Conservation (phyloP, 2,113 vertebrate genomes). For the Aptenodytes patagonicus region DNA sequence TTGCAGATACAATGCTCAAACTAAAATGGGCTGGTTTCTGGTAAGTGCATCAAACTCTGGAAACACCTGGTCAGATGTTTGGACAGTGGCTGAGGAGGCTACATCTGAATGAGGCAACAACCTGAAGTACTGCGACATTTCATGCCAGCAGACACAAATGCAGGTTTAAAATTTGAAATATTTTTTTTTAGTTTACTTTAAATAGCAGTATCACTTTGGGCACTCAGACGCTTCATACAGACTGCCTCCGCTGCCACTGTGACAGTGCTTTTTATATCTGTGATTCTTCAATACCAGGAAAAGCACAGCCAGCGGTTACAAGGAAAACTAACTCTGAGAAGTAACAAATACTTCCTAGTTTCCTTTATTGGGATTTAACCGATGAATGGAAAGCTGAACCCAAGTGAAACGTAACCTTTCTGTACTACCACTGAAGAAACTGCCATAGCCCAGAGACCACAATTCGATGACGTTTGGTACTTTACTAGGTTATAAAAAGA, state of each 20-base stretch:
- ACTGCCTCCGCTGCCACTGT: not conserved
- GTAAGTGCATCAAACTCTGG: not conserved
- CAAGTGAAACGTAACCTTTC: not conserved
- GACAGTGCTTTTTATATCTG: not conserved
- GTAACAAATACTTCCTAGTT: too few relatives aligned
- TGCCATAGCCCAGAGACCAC: not conserved
- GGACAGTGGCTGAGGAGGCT: not conserved
- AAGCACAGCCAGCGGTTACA: not conserved
- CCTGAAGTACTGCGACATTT: not conserved
- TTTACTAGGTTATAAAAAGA: not conserved
- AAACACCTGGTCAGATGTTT: too few relatives aligned
- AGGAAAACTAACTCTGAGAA: not conserved
- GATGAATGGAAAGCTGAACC: not conserved
- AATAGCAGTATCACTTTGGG: not conserved
- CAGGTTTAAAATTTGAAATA: not conserved
- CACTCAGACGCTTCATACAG: not conserved
- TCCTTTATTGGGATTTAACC: not conserved
- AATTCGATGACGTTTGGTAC: not conserved
- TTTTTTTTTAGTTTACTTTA: not conserved
- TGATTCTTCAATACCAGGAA: not conserved
- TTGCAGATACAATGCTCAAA: not conserved
- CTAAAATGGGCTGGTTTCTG: not conserved
- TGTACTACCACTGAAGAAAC: not conserved
- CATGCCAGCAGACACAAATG: not conserved
- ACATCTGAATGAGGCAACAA: not conserved